phyloP scores from a whole-genome alignment of 1,140 invertebrate genomes.

The Cataglyphis hispanica region DNA sequence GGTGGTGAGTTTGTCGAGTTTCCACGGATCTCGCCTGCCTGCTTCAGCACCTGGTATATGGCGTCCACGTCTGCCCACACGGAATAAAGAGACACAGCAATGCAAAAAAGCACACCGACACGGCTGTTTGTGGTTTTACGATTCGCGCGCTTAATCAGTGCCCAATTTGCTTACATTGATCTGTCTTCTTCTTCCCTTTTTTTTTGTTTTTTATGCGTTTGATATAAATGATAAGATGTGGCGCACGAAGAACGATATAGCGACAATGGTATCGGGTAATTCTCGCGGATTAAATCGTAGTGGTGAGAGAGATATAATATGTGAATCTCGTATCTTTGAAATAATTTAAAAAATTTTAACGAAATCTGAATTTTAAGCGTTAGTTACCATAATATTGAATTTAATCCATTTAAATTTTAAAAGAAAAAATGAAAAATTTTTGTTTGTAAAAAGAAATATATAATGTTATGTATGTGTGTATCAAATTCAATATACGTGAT shows the following conservation, averaged over 20 bases:
- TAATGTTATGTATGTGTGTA: background rate
- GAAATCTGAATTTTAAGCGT: background rate
- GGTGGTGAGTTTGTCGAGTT: constrained; percentile 86
- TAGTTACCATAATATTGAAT: background rate
- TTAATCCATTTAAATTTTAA: background rate
- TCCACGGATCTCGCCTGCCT: constrained; percentile 93
- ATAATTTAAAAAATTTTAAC: background rate
- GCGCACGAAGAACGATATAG: constrained; percentile 5
- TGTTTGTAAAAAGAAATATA: background rate
- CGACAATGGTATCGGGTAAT: background rate
- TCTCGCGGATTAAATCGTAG: constrained; percentile 24
- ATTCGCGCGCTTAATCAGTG: constrained; percentile 8
- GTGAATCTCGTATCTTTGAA: background rate
- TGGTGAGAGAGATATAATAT: constrained; percentile 1
- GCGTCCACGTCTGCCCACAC: constrained; percentile 92
- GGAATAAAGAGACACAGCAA: constrained; percentile 71
- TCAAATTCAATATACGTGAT: background rate
- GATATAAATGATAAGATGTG: constrained; percentile 39
- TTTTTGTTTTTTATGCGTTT: background rate
- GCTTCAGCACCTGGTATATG: constrained; percentile 97
- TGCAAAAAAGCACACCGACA: constrained; percentile 61
- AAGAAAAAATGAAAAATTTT: background rate
- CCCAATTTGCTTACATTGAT: constrained; percentile 39
- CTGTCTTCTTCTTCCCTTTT: constrained; percentile 60
- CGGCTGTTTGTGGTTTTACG: constrained; percentile 10